Evolutionary conservation across 1,140 invertebrate species (phyloP), one percentile per base, ranked within the genome.

Genomic region (Ceratina calcarata): DNA sequence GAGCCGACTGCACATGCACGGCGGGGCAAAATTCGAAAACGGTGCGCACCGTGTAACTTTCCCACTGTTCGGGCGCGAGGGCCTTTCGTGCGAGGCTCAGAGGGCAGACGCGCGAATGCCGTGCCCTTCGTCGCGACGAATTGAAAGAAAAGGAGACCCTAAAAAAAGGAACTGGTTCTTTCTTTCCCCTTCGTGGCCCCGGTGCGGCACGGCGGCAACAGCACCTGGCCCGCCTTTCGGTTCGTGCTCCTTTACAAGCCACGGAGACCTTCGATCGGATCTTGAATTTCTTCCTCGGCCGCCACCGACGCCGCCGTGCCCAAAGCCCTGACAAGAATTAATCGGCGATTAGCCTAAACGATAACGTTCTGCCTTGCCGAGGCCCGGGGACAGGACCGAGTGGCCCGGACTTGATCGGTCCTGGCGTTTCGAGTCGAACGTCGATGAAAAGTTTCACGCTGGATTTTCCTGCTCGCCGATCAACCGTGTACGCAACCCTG

Each of bases 111-210:
- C 72, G 83, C 57, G 74, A 78, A 71, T 62, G 58, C 81, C 64
- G 81, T 86, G 81, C 85, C 84, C 85, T 86, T 86, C 82, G 85
- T 87, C 84, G 85, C 85, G 75, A 81, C 84, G 85, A 87, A 87
- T 87, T 87, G 85, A 87, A 87, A 86, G 85, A 86, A 87, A 86
- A 74, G 84, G 86, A 84, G 81, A 74, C 81, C 84, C 75, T 70
- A 84, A 86, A 82, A 87, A 86, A 87, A 45, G 37, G 37, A 45
- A 86, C 84, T 86, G 85, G 81, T 87, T 86, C 84, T 86, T 86
- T 86, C 78, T 86, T 87, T 87, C 72, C 81, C 84, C 84, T 45
- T 86, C 71, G 74, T 84, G 66, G 64, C 24, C 74, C n/a, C 74
- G 70, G 74, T 68, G 61, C 61, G 57, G 55, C 16, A 57, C 37